Evolutionary conservation across 2,797 vertebrate species (phyloP).

Genomic region (Pachyuromys duprasi): DNA sequence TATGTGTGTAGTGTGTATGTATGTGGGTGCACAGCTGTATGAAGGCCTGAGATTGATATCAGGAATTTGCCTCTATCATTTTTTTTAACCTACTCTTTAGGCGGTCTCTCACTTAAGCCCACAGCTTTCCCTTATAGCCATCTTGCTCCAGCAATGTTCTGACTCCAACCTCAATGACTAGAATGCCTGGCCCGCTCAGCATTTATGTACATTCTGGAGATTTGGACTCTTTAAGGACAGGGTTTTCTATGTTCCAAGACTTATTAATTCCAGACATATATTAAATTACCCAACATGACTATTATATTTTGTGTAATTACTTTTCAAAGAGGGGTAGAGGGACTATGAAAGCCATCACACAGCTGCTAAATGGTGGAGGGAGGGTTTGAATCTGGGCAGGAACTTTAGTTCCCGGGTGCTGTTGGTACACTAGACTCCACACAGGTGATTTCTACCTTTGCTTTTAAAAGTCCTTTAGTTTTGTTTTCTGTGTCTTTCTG

Average conservation of each 20-base stretch:
- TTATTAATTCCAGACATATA: not conserved
- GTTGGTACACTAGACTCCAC: not conserved
- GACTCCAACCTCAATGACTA: not conserved
- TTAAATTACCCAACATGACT: not conserved
- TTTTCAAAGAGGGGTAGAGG: not conserved
- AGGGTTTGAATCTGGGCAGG: not conserved
- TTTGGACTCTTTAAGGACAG: not conserved
- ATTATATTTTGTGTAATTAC: not conserved
- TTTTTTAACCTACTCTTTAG: not conserved
- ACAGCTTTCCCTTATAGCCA: not conserved
- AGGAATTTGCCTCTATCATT: not conserved
- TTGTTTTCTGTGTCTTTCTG: not conserved
- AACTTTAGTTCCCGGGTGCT: not conserved
- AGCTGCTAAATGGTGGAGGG: not conserved
- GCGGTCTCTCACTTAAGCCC: not conserved
- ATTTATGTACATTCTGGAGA: not conserved
- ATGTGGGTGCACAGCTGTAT: not conserved
- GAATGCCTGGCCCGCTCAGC: not conserved
- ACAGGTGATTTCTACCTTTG: too few species aligned
- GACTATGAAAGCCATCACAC: not conserved
- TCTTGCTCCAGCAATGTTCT: not conserved
- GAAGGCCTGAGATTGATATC: not conserved
- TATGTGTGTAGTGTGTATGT: not conserved
- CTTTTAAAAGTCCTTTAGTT: not conserved
- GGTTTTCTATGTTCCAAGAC: not conserved